phyloP scores from a whole-genome alignment of 2,113 vertebrate genomes.

The Fulmarus glacialis region DNA sequence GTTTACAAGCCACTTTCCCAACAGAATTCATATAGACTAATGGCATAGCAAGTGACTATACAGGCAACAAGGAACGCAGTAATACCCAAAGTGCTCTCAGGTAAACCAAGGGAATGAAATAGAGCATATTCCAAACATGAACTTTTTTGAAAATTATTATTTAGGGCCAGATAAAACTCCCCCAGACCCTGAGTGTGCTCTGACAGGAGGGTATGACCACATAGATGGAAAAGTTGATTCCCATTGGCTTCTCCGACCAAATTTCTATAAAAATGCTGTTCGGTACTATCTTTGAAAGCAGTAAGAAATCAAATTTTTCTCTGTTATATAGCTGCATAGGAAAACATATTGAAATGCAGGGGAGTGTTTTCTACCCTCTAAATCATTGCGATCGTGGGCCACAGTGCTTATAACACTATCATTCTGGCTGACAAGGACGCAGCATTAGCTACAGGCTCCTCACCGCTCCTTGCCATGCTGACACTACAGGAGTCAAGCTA shows the following conservation, averaged over 20 bases:
- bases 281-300: background rate
- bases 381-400: background rate
- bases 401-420: background rate
- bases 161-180: background rate
- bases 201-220: background rate
- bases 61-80: background rate
- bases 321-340: background rate
- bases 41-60: background rate
- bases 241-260: background rate
- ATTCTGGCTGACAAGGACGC: background rate
- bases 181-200: background rate
- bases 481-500: background rate
- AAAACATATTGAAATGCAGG: slow-evolving; percentile 32
- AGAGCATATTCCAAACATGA: background rate
- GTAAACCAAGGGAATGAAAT: background rate
- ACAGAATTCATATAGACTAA: background rate
- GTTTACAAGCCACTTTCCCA: background rate
- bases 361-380: slow-evolving; percentile 9
- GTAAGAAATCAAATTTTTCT: slow-evolving; percentile 5
- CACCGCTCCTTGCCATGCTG: background rate
- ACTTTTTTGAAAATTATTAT: background rate
- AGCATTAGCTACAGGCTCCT: slow-evolving; percentile 16
- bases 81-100: background rate
- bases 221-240: background rate
- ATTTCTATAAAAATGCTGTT: background rate